A percentile compares a stretch with the other conserved stretches of the same genome.
phyloP scores from a whole-genome alignment of 2,888 invertebrate genomes.

The Dione vanillae region DNA sequence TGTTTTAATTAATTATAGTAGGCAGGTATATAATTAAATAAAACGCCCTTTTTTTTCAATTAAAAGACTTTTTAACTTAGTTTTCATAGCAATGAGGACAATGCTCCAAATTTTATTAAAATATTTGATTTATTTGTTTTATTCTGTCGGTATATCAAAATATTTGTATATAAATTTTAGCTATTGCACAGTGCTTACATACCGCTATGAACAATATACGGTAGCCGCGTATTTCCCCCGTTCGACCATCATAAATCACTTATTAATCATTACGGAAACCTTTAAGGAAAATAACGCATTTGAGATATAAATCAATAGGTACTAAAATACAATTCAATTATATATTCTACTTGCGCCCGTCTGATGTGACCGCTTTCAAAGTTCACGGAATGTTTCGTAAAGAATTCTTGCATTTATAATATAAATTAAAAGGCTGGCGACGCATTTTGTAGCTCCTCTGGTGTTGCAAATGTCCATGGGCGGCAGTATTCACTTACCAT shows the following conservation, averaged over 20 bases:
- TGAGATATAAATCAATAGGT: slow-evolving; percentile 20
- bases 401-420: slow-evolving; percentile 5
- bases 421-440: too few relatives aligned
- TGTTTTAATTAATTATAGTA: too few relatives aligned
- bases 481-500: too few relatives aligned
- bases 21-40: too few relatives aligned
- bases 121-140: slow-evolving; percentile 4
- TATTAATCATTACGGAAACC: slow-evolving; percentile 40
- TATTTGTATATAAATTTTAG: neutral
- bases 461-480: too few relatives aligned
- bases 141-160: neutral
- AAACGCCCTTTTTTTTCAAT: too few relatives aligned
- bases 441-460: too few relatives aligned
- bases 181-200: neutral
- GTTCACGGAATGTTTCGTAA: slow-evolving; percentile 11
- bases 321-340: slow-evolving; percentile 23
- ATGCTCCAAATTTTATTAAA: neutral
- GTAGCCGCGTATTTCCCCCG: slow-evolving; percentile 32
- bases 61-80: neutral
- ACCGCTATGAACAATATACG: neutral
- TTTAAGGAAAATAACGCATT: slow-evolving; percentile 34
- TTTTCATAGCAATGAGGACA: too few relatives aligned
- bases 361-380: slow-evolving; percentile 14
- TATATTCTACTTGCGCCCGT: slow-evolving; percentile 11
- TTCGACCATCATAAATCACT: slow-evolving; percentile 32